Evolutionary conservation across 2,113 vertebrate genomes (phyloP).

Genomic region (Mugil cephalus): DNA sequence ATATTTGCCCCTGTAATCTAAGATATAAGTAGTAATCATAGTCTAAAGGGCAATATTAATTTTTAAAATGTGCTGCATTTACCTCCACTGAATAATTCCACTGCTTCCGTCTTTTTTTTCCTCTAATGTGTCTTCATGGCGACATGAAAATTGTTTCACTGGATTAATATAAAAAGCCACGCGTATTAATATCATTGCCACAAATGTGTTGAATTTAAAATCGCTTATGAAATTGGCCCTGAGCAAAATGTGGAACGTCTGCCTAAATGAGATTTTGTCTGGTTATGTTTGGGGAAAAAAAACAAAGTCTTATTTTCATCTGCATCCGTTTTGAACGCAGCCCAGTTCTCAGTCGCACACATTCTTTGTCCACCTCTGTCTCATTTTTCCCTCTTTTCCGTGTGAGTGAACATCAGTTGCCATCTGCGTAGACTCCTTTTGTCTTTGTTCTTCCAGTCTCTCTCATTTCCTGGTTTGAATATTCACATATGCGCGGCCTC

Average conservation of each 20-base stretch:
- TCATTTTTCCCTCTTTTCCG: conserved; percentile 10
- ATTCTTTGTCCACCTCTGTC: conserved; percentile 7
- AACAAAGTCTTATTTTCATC: not conserved
- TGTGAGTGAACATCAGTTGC: conserved; percentile 7
- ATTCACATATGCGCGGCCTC: conserved; percentile 54
- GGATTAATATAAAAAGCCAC: not conserved
- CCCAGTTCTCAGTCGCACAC: not conserved
- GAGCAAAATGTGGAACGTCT: not conserved
- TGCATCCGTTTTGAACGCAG: conserved; percentile 7
- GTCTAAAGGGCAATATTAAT: too few species aligned
- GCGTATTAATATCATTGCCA: not conserved
- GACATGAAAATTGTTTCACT: not conserved
- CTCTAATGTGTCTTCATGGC: not conserved
- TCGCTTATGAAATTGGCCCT: not conserved
- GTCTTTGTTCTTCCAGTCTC: conserved; percentile 36
- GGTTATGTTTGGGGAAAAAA: not conserved
- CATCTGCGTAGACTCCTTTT: conserved; percentile 23
- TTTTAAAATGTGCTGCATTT: too few species aligned
- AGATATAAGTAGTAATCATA: too few species aligned
- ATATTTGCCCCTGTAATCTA: too few species aligned
- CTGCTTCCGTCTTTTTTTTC: not conserved
- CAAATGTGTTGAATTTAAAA: not conserved
- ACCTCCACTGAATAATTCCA: not conserved
- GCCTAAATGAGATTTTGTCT: not conserved
- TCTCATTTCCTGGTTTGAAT: conserved; percentile 33